Percentiles rank a stretch among this genome's conserved stretches.
Conservation (phyloP, 1,140 invertebrate genomes). For the Bombus sylvicola region DNA sequence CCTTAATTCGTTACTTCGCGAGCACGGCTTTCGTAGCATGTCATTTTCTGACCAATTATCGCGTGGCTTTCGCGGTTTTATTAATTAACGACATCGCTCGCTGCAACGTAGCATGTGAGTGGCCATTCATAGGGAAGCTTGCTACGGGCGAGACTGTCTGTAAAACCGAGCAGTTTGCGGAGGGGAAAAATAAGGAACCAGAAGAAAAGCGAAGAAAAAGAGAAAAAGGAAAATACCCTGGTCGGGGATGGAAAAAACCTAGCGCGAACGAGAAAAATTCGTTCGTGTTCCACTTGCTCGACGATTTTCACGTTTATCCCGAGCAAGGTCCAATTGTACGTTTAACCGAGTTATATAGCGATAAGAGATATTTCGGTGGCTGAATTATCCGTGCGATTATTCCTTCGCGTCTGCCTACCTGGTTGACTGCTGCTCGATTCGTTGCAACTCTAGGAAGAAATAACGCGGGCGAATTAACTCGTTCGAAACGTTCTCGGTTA, state of each 20-base stretch:
- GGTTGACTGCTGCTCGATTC: not conserved
- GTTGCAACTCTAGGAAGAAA: constrained; percentile 7
- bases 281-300: not conserved
- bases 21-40: constrained; percentile 14
- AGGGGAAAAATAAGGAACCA: not conserved
- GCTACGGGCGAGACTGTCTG: not conserved
- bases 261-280: not conserved
- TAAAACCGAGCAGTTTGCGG: not conserved
- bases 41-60: constrained; percentile 49
- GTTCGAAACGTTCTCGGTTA: constrained; percentile 22
- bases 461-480: constrained; percentile 18
- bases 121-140: not conserved
- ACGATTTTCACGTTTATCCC: constrained; percentile 12
- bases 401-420: not conserved
- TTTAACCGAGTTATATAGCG: constrained; percentile 45
- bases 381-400: constrained; percentile 31
- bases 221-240: not conserved
- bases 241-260: not conserved
- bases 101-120: not conserved
- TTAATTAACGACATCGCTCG: constrained; percentile 57
- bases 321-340: constrained; percentile 21
- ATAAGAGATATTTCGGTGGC: constrained; percentile 42
- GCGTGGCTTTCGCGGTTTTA: constrained; percentile 17
- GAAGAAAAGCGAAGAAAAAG: not conserved
- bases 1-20: constrained; percentile 48